These are phyloP conservation scores for Lutjanus campechanus DNA, from an alignment of 2,797 vertebrate genomes.

Conservation along the genomic window DNA sequence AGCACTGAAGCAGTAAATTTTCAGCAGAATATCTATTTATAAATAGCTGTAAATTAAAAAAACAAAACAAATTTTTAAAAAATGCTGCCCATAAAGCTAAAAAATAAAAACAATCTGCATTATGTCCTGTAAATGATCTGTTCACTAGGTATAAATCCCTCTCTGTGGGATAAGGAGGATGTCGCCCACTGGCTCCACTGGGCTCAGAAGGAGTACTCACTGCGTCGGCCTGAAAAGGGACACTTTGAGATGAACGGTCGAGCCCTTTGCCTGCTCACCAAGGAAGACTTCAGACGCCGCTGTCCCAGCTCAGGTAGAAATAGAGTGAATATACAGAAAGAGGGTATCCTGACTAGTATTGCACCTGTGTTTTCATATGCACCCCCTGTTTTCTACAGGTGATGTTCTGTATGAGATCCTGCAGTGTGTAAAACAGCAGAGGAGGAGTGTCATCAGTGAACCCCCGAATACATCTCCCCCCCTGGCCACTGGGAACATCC, in stretches of 20 bases:
- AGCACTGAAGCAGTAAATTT: too few species aligned
- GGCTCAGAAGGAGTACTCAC: slow-evolving; percentile 92
- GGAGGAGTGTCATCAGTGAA: slow-evolving; percentile 81
- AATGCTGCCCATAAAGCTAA: too few species aligned
- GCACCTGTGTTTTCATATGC: not conserved
- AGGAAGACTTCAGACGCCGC: slow-evolving; percentile 92
- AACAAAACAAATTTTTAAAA: too few species aligned
- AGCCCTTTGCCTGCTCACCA: slow-evolving; percentile 93
- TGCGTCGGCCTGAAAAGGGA: slow-evolving; percentile 80
- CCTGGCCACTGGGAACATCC: slow-evolving; percentile 16
- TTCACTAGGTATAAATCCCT: slow-evolving; percentile 91
- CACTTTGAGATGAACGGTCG: slow-evolving; percentile 94
- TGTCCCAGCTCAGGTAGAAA: slow-evolving; percentile 91
- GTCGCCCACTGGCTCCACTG: slow-evolving; percentile 92
- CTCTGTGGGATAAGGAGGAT: slow-evolving; percentile 93
- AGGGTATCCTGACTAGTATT: not conserved
- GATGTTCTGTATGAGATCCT: slow-evolving; percentile 95
- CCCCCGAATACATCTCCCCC: slow-evolving; percentile 32
- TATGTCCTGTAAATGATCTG: not conserved
- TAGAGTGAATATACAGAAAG: not conserved
- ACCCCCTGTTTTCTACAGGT: slow-evolving; percentile 78
- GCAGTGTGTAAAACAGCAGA: slow-evolving; percentile 91
- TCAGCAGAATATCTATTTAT: too few species aligned
- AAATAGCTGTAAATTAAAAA: too few species aligned
- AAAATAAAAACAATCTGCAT: too few species aligned